Evolutionary conservation across 1,140 invertebrate genomes (phyloP).

Genomic region (Tetramorium alpestre): DNA sequence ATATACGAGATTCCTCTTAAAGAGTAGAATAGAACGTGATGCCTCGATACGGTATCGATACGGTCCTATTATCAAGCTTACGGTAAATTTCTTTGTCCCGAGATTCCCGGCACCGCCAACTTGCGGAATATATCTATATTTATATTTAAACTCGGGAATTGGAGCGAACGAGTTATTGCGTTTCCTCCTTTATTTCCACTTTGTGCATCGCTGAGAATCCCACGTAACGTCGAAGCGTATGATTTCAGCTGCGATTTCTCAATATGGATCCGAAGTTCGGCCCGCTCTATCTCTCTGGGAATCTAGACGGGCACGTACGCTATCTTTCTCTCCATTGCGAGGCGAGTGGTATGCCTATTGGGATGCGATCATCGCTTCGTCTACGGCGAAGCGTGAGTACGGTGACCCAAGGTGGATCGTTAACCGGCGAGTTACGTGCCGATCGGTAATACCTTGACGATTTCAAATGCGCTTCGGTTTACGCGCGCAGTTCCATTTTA

Average conservation of each 20-base stretch:
- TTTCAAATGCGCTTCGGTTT: constrained; percentile 48
- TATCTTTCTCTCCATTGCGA: constrained; percentile 29
- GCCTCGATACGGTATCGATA: constrained; percentile 18
- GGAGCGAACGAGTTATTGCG: background rate
- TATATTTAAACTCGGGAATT: background rate
- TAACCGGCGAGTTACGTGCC: constrained; percentile 66
- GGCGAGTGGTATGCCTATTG: constrained; percentile 55
- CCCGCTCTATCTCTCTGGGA: background rate
- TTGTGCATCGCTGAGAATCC: background rate
- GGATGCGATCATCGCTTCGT: constrained; percentile 60
- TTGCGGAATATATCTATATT: background rate
- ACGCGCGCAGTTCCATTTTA: constrained; percentile 1
- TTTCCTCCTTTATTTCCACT: background rate
- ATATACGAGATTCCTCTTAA: constrained; percentile 56
- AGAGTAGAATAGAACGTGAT: constrained; percentile 54
- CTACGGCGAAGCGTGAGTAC: constrained; percentile 59
- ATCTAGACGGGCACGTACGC: constrained; percentile 3
- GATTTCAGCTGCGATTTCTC: constrained; percentile 16
- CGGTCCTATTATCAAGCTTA: constrained; percentile 66
- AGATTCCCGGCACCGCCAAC: constrained; percentile 17
- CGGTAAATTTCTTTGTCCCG: constrained; percentile 60
- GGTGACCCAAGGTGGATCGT: constrained; percentile 65
- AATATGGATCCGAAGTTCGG: constrained; percentile 33
- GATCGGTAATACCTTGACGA: constrained; percentile 63
- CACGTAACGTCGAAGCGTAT: constrained; percentile 14